phyloP scores from a whole-genome alignment of 2,113 vertebrate species.

The Monopterus albus region DNA sequence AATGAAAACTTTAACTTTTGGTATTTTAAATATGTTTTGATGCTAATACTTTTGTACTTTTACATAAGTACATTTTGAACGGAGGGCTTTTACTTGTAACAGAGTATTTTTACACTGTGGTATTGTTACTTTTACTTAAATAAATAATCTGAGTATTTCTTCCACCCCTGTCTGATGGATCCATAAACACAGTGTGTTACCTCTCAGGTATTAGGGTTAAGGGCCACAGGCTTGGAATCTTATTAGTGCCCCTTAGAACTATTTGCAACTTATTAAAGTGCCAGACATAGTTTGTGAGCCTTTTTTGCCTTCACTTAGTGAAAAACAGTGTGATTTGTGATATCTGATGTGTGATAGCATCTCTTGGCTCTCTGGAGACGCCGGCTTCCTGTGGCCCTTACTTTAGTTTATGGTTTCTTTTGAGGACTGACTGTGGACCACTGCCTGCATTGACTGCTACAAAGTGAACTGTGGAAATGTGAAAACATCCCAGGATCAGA shows the following conservation, averaged over 20 bases:
- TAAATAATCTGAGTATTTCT: too few species aligned
- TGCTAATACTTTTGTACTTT: too few species aligned
- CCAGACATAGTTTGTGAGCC: constrained; percentile 17
- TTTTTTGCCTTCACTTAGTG: neutral
- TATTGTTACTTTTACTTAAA: too few species aligned
- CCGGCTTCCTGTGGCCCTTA: constrained; percentile 12
- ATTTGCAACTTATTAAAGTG: constrained; percentile 22
- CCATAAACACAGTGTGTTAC: constrained; percentile 66
- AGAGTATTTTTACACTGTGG: too few species aligned
- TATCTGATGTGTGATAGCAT: constrained; percentile 14
- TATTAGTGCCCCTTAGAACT: constrained; percentile 46
- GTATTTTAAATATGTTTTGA: too few species aligned
- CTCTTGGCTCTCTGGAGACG: constrained; percentile 1
- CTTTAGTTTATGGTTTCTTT: constrained; percentile 20
- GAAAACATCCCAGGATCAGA: too few species aligned
- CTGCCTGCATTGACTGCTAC: neutral
- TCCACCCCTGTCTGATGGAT: too few species aligned
- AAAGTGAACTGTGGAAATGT: too few species aligned
- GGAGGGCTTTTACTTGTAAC: too few species aligned
- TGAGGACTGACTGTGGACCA: neutral
- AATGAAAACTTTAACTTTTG: too few species aligned
- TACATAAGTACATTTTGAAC: too few species aligned
- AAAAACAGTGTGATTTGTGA: constrained; percentile 29
- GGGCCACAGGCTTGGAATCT: constrained; percentile 42
- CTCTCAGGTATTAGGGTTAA: constrained; percentile 72